Evolutionary conservation across 2,113 vertebrate species (phyloP), one percentile per base, ranked within the genome.

Genomic region (Paratilapia polleni): DNA sequence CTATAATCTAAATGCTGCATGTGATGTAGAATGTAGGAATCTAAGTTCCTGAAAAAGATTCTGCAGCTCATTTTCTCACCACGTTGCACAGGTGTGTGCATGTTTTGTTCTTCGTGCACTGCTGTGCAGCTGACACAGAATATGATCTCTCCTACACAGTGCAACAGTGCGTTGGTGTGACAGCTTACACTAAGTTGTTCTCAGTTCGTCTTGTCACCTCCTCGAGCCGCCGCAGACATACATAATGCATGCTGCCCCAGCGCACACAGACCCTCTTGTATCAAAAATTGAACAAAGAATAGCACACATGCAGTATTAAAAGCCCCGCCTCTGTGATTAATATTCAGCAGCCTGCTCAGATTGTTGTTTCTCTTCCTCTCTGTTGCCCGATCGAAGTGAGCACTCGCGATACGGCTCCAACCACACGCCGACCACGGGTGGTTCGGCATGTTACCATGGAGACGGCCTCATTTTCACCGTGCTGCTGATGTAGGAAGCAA

Each of bases 361-460:
- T 78, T 81, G 78, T 88, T 52, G 83, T 87, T 87, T 62, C 80
- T 85, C 74, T 83, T 62, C 74, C 62, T 86, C 77, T 87, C 85
- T 61, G 80, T 70, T 84, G 83, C 90, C 79, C 63, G 61, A 93
- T 92, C 86, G 77, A 93, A 85, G 82, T 5, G 63, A 81, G 74
- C 91, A 60, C 64, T 87, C 13, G 78, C 56, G 28, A 85, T 87
- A 56, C 76, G 77, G 87, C 83, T 92, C 87, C 80, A 90, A 93
- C 89, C 85, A 88, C 83, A 59, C 87, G 64, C 68, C 78, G 49
- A 89, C 93, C 89, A 84, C 17, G 89, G 92, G 90, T 90, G 85
- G 93, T 93, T 94, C 92, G 19, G 61, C 82, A 64, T 2, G 94
- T 95, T 94, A 87, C 94, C 93, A 95, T 94, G 92, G 94, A 86